These are phyloP conservation scores for Coregonus ussuriensis DNA, from an alignment of 2,797 vertebrate genomes.

Conservation along the genomic window DNA sequence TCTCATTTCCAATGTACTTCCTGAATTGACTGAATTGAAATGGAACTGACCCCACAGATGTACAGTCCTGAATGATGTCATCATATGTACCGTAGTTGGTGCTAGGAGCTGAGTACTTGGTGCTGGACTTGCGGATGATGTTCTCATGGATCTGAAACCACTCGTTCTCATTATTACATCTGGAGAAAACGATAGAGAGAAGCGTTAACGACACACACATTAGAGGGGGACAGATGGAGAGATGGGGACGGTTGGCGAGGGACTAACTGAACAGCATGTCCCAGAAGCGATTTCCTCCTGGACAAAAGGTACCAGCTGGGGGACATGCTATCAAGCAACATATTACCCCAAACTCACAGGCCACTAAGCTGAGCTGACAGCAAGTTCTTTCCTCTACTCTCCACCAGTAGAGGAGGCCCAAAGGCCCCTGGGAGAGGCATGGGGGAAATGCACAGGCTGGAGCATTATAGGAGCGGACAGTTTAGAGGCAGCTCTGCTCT, in stretches of 20 bases:
- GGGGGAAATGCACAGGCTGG: conserved; percentile 66
- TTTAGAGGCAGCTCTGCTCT: conserved; percentile 68
- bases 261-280: conserved; percentile 69
- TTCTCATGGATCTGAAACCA: conserved; percentile 99
- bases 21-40: not conserved
- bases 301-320: conserved; percentile 73
- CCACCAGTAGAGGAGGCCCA: conserved; percentile 66
- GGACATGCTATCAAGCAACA: conserved; percentile 73
- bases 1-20: not conserved
- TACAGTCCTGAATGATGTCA: conserved; percentile 49
- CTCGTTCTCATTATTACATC: conserved; percentile 98
- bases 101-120: conserved; percentile 97
- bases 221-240: conserved; percentile 67
- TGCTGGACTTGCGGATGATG: conserved; percentile 98
- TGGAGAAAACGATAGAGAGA: conserved; percentile 57
- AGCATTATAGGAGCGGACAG: conserved; percentile 73
- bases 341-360: conserved; percentile 73
- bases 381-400: conserved; percentile 52
- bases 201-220: conserved; percentile 46
- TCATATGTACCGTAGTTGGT: conserved; percentile 93
- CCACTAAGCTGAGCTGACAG: conserved; percentile 76
- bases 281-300: conserved; percentile 70
- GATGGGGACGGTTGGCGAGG: conserved; percentile 49
- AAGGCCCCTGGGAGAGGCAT: conserved; percentile 72
- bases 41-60: conserved; percentile 5